phyloP scores from a whole-genome alignment of 2,113 vertebrate species.

The Xenopus tropicalis region UCB_Xtro_10.0 CM004447.2:68177501-68178000 shows the following conservation, averaged over 20 bases:
- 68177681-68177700: slow-evolving; percentile 47
- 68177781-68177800: background rate
- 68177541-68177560: slow-evolving; percentile 72
- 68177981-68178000: too few species aligned
- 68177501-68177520: slow-evolving; percentile 51
- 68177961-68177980: too few species aligned
- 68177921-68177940: too few species aligned
- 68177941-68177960: too few species aligned
- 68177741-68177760: background rate
- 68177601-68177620: slow-evolving; percentile 50
- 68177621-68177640: slow-evolving; percentile 61
- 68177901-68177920: too few species aligned
- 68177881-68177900: too few species aligned
- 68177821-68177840: too few species aligned
- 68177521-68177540: slow-evolving; percentile 69
- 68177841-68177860: too few species aligned
- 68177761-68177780: background rate
- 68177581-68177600: slow-evolving; percentile 57
- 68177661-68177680: slow-evolving; percentile 64
- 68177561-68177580: slow-evolving; percentile 77
- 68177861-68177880: too few species aligned
- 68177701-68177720: slow-evolving; percentile 62
- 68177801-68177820: background rate
- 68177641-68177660: slow-evolving; percentile 70
- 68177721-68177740: slow-evolving; percentile 13